Conservation (phyloP, 2,797 vertebrate species). For the Chelon labrosus region DNA sequence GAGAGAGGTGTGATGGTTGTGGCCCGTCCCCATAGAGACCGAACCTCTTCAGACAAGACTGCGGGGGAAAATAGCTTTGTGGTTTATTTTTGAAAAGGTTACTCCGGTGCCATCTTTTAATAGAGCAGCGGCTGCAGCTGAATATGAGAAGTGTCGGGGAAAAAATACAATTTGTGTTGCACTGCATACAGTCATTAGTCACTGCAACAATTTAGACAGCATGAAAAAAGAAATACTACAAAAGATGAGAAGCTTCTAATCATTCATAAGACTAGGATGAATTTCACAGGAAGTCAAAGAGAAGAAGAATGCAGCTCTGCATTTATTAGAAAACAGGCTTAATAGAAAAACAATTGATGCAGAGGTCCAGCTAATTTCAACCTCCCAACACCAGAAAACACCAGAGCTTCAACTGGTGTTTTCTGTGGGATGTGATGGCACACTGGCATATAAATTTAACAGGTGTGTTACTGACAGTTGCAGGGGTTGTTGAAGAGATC, state of each 20-base stretch:
- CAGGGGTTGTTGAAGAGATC: slow-evolving; percentile 74
- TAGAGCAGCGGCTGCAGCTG: slow-evolving; percentile 5
- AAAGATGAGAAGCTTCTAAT: no score
- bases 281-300: neutral
- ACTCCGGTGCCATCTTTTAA: slow-evolving; percentile 15
- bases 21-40: slow-evolving; percentile 75
- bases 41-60: slow-evolving; percentile 67
- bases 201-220: no score
- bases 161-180: no score
- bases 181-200: no score
- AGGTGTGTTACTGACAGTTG: slow-evolving; percentile 70
- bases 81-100: slow-evolving; percentile 64
- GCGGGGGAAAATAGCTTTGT: slow-evolving; percentile 30
- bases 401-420: neutral
- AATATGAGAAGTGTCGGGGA: neutral
- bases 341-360: no score
- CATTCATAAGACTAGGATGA: no score
- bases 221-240: no score
- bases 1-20: slow-evolving; percentile 57
- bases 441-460: neutral
- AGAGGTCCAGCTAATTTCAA: neutral
- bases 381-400: no score
- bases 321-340: no score
- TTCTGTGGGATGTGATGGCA: neutral
- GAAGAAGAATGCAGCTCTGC: neutral